Percentiles rank a stretch among this genome's conserved stretches.
Conservation (phyloP, 2,888 invertebrate genomes). For the Cerastis leucographa region DNA sequence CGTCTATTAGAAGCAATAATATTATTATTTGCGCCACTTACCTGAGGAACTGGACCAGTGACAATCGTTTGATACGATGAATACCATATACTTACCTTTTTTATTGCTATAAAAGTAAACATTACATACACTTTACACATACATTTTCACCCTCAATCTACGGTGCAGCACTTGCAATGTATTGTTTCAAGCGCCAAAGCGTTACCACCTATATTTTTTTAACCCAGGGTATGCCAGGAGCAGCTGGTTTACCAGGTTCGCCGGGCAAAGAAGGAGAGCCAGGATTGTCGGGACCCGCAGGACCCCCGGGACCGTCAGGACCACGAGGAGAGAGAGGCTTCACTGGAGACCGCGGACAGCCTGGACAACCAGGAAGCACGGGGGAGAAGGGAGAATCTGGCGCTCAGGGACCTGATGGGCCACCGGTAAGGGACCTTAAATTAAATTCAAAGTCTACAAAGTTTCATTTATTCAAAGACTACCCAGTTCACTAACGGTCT, state of each 20-base stretch:
- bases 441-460: no score
- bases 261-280: conserved; percentile 95
- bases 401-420: conserved; percentile 92
- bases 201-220: conserved; percentile 14
- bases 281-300: conserved; percentile 92
- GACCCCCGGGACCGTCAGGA: conserved; percentile 91
- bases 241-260: conserved; percentile 93
- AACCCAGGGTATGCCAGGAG: conserved; percentile 93
- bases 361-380: conserved; percentile 92
- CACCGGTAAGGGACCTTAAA: conserved; percentile 84
- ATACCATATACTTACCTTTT: no score
- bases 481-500: no score
- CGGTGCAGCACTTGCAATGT: background rate
- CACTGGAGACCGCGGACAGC: conserved; percentile 93
- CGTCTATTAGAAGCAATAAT: background rate
- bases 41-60: background rate
- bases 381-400: conserved; percentile 93
- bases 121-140: background rate
- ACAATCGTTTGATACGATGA: background rate
- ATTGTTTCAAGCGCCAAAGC: background rate
- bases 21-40: background rate
- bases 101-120: no score
- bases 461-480: no score
- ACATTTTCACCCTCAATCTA: background rate
- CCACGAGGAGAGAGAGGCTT: conserved; percentile 93